Evolutionary conservation across 2,888 invertebrate species (phyloP), one percentile per base, ranked within the genome.

Genomic region (Sinopyrophorus schimmeli): DNA sequence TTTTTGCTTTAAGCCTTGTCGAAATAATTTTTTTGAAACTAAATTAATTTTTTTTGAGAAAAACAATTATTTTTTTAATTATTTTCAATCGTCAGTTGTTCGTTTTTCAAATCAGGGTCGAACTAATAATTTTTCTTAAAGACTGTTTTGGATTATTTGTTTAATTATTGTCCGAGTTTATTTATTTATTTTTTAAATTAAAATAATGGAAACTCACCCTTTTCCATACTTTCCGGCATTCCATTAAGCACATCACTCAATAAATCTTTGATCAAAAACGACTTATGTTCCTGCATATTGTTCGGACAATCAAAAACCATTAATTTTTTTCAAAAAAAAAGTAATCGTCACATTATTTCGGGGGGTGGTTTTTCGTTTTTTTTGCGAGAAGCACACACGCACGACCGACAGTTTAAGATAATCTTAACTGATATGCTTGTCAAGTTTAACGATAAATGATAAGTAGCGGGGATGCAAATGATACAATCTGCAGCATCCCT

Each of bases 201-300:
- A 11, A 10, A 18, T 34, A 3, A 15, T 14, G 9, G 10, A 10
- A 4, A 39, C 23, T 42, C 46, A 50, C 50, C 44, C 34, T 44
- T 40, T 21, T 42, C 44, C 59, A 66, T 67, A 80, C 80, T 78
- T 63, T 78, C 78, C 57, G 76, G 76, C 50, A 71, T 64, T 23
- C 71, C 70, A 26, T 69, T 71, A 59, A 87, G 70, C 53, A 87
- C 85, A 65, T 92, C 91, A 7, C 91, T 87, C 39, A 92, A 79
- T 30, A 92, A 79, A 71, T 92, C 91, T 66, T 86, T 84, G 59
- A 92, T 92, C 53, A 92, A 74, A 72, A 92, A 92, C 5, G 91
- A 92, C 69, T 90, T 90, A 63, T 83, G 74, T 79, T 83, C 75
- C 78, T 84, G 70, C 74, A 73, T 80, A 28, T 23, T 30, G 38